phyloP scores from a whole-genome alignment of 2,888 invertebrate species.

The Ectropis crepuscularia region DNA sequence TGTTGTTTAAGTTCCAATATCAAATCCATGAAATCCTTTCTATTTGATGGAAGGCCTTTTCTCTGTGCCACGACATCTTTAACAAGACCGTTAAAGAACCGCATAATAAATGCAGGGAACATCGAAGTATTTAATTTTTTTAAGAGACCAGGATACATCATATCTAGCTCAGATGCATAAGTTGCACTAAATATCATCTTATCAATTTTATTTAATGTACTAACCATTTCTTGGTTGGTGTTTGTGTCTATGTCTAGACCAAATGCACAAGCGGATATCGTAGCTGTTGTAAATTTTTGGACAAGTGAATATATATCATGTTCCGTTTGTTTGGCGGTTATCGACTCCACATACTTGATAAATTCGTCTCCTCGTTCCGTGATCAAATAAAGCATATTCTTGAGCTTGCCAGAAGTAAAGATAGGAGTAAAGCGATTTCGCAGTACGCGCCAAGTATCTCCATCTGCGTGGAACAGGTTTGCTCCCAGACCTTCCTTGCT shows the following conservation, averaged over 20 bases:
- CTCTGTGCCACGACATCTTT: slow-evolving; percentile 49
- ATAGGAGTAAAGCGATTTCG: slow-evolving; percentile 59
- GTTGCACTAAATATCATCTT: slow-evolving; percentile 34
- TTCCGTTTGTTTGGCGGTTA: slow-evolving; percentile 41
- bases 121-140: slow-evolving; percentile 49
- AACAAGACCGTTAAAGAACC: slow-evolving; percentile 53
- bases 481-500: slow-evolving; percentile 55
- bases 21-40: slow-evolving; percentile 48
- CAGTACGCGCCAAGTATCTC: slow-evolving; percentile 58
- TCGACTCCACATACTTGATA: slow-evolving; percentile 42
- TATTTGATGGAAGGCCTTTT: slow-evolving; percentile 46
- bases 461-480: slow-evolving; percentile 61
- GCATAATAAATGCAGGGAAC: slow-evolving; percentile 44
- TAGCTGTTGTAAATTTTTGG: slow-evolving; percentile 53
- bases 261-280: slow-evolving; percentile 58
- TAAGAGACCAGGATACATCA: slow-evolving; percentile 59
- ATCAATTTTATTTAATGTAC: slow-evolving; percentile 39
- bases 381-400: slow-evolving; percentile 62
- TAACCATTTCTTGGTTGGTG: slow-evolving; percentile 35
- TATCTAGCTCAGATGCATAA: slow-evolving; percentile 47
- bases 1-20: slow-evolving; percentile 51
- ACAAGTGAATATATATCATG: slow-evolving; percentile 50
- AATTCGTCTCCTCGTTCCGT: slow-evolving; percentile 53
- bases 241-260: slow-evolving; percentile 55
- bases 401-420: slow-evolving; percentile 65